Evolutionary conservation across 2,113 vertebrate species (phyloP), one percentile per base, ranked within the genome.

Genomic region (Oryzias javanicus): DNA sequence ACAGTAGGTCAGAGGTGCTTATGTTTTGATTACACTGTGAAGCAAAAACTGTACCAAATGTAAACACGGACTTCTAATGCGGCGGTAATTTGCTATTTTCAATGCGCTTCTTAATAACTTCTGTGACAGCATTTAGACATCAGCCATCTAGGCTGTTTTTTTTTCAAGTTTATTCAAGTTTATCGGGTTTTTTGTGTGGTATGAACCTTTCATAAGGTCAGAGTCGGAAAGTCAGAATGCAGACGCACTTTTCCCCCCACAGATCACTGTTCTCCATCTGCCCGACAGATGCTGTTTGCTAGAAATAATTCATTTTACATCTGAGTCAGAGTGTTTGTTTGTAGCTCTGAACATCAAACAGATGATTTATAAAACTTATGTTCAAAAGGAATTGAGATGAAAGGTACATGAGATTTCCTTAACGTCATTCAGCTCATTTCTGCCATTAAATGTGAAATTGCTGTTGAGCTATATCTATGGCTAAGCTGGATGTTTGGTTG

Each of bases 71-170:
- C 4, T 69, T 78, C 77, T 53, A 68, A 42, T 65, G 59, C 42
- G 24, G 12, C 51, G 61, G 60, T 44, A 71, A 72, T 74, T 55
- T 71, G 46, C 70, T 69, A 72, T 69, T 73, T 64, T 41, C 4
- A 13, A 70, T 22, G 50, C 42, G 62, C 44, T 53, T 76, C 22
- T 82, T 73, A 79, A 75, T 67, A 60, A 63, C 63, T 67, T 64
- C 35, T 60, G 60, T 67, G 27, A 66, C 59, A 73, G 69, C 60
- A 64, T 60, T 81, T 69, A 67, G 70, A 63, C 73, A 72, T 57
- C 46, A 25, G 27, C 25, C 78, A 68, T 70, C 76, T 71, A 82
- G 79, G 81, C 72, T 62, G 73, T 74, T 81, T 55, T 68, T 80
- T 48, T 60, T 47, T 18, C n/a, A 49, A 60, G 71, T 81, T 80